Evolutionary conservation across 2,113 vertebrate genomes (phyloP), one percentile per base, ranked within the genome.

Genomic region (Andinoacara biseriatus): DNA sequence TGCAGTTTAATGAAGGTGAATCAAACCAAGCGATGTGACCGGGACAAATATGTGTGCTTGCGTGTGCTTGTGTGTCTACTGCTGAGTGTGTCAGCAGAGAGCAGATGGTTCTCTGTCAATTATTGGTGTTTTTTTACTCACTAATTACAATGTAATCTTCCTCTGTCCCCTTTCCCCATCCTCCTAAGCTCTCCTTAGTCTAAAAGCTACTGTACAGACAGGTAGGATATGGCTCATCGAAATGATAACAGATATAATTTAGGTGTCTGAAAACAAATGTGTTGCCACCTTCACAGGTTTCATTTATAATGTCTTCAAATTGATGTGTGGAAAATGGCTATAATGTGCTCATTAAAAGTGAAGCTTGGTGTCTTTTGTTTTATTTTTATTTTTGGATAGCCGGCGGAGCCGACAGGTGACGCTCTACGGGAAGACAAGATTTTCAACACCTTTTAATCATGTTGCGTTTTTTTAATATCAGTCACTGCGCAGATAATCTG

Each of bases 51-150:
- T 49, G 67, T 49, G 58, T 20, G 26, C 58, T 62, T 58, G 57
- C 33, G 49, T 59, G 81, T 49, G 52, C 26, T 38, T 76, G 56
- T 74, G 83, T 46, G 56, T 57, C 40, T 49, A 2, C 72, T 63
- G 65, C 78, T 49, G 62, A 52, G 72, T 26, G 29, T 69, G 26
- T 76, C 75, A 62, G 74, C 65, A 78, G 29, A 78, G 57, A 74
- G 69, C 75, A 86, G 75, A 87, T 86, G 74, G 78, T 82, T 89
- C 59, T 80, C 49, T 80, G 80, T 85, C 67, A 77, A 75, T 89
- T 80, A 85, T 86, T 87, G 58, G 40, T 81, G 49, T 58, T 90
- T 29, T 74, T 81, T 57, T 62, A 3, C 40, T 65, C 38, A 24
- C 58, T 81, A 83, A 86, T 85, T 58, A 80, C 58, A 90, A 69